Conservation (phyloP, 2,888 invertebrate species). For the Lepeophtheirus nordmannii region DNA sequence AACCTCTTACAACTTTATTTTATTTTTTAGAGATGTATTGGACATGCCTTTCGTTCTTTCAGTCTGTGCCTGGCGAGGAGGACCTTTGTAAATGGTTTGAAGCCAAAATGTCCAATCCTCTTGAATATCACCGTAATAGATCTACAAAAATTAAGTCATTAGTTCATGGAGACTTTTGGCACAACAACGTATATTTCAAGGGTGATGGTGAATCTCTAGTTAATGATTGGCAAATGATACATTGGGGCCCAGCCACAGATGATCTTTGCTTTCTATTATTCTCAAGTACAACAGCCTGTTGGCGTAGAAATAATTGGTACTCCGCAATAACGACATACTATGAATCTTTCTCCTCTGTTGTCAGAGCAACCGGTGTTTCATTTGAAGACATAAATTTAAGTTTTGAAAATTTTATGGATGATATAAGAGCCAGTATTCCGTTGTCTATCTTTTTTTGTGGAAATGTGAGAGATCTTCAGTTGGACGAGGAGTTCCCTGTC, state of each 20-base stretch:
- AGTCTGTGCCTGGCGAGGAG: conserved; percentile 19
- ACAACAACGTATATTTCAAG: conserved; percentile 18
- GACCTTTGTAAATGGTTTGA: conserved; percentile 15
- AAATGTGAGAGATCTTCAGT: conserved; percentile 16
- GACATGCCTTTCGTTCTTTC: conserved; percentile 12
- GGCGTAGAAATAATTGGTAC: conserved; percentile 10
- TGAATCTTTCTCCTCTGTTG: background rate
- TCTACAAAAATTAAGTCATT: background rate
- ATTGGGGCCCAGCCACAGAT: conserved; percentile 11
- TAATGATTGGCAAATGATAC: conserved; percentile 17
- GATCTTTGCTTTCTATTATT: conserved; percentile 18
- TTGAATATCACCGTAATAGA: background rate
- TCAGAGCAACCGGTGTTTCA: background rate
- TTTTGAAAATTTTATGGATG: conserved; percentile 13
- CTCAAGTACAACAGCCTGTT: conserved; percentile 14
- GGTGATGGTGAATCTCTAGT: background rate
- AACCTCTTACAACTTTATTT: background rate
- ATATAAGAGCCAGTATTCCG: conserved; percentile 19
- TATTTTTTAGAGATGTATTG: conserved; percentile 18
- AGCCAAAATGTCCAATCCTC: conserved; percentile 5
- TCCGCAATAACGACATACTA: conserved; percentile 3
- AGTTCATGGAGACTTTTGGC: conserved; percentile 21
- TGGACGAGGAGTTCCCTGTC: background rate
- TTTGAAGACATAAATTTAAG: background rate
- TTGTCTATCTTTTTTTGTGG: conserved; percentile 19